phyloP scores from a whole-genome alignment of 1,140 invertebrate genomes.

The Saccostrea cuccullata region DNA sequence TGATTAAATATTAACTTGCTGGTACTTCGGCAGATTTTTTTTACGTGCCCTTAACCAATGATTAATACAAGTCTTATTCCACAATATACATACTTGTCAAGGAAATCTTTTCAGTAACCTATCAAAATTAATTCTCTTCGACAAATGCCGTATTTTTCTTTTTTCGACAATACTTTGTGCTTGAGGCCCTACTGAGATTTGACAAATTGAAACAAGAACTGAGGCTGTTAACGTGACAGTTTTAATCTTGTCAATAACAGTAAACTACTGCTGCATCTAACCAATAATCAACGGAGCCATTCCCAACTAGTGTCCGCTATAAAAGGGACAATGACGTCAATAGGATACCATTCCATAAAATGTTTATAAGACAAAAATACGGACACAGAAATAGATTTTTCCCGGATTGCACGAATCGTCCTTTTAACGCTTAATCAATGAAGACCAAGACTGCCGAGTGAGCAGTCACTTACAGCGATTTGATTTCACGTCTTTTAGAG shows the following conservation, averaged over 20 bases:
- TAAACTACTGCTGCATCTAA: neutral
- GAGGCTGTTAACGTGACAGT: constrained; percentile 6
- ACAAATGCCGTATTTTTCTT: neutral
- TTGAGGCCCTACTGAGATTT: neutral
- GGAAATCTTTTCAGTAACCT: neutral
- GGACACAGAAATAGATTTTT: constrained; percentile 27
- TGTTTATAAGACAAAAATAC: constrained; percentile 25
- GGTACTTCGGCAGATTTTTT: neutral
- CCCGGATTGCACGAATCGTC: neutral
- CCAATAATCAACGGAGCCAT: neutral
- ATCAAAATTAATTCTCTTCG: neutral
- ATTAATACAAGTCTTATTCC: neutral
- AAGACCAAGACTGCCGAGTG: neutral
- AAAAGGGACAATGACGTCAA: constrained; percentile 8
- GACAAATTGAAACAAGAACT: constrained; percentile 11
- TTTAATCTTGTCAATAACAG: constrained; percentile 16
- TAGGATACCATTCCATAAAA: neutral
- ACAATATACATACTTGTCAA: no score
- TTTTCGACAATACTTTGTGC: neutral
- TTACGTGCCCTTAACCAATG: neutral
- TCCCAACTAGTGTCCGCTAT: neutral
- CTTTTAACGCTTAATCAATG: constrained; percentile 13
- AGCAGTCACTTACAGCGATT: constrained; percentile 1
- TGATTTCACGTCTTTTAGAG: neutral
- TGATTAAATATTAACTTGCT: neutral